phyloP scores from a whole-genome alignment of 2,113 vertebrate species.

The Tautogolabrus adspersus region DNA sequence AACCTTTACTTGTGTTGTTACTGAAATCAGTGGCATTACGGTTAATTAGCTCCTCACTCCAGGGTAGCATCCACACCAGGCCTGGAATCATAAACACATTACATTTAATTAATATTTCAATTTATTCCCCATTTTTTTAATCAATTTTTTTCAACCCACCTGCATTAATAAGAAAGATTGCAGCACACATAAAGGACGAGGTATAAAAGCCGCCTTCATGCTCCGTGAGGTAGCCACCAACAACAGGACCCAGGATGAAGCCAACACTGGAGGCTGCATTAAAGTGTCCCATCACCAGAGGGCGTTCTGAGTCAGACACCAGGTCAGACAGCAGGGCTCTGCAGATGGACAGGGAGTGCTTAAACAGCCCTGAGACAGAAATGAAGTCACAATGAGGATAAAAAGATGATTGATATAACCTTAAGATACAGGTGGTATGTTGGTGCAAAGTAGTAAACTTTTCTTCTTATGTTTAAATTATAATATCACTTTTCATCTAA shows the following conservation, averaged over 20 bases:
- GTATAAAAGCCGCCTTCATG: constrained; percentile 91
- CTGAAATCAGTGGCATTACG: constrained; percentile 58
- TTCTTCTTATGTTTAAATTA: too few relatives aligned
- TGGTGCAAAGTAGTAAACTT: too few relatives aligned
- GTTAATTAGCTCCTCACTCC: constrained; percentile 73
- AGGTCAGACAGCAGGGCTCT: constrained; percentile 95
- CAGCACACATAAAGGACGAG: constrained; percentile 88
- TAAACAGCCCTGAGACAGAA: constrained; percentile 91
- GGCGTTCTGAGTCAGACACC: constrained; percentile 90
- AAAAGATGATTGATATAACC: not conserved
- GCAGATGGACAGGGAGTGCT: constrained; percentile 95
- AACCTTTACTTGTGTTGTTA: constrained; percentile 38
- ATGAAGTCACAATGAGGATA: not conserved
- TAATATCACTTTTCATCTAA: too few relatives aligned
- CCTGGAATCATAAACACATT: constrained; percentile 75
- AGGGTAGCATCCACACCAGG: constrained; percentile 91
- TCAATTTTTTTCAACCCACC: constrained; percentile 79
- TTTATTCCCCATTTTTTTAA: not conserved
- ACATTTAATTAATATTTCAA: not conserved
- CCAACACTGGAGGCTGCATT: constrained; percentile 93
- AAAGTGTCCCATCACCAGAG: constrained; percentile 92
- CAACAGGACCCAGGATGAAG: constrained; percentile 94
- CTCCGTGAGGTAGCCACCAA: constrained; percentile 94
- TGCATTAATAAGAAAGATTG: constrained; percentile 93
- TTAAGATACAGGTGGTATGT: not conserved